phyloP scores from a whole-genome alignment of 2,888 invertebrate species.

The Euspilapteryx auroguttella region DNA sequence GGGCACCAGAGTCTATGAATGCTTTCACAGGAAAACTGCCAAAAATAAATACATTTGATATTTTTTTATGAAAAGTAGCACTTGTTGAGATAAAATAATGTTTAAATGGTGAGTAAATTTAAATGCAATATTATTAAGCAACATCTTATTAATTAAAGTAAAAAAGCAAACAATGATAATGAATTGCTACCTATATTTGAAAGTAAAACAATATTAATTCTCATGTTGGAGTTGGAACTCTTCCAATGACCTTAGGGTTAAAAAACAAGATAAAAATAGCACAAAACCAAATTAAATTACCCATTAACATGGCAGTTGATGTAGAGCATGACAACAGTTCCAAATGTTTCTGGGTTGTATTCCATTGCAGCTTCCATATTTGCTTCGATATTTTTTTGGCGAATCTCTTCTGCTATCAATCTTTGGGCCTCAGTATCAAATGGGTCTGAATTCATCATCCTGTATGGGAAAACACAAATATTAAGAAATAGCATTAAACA shows the following conservation, averaged over 20 bases:
- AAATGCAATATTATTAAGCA: too few species aligned
- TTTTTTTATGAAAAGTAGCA: too few species aligned
- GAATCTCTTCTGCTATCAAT: constrained; percentile 93
- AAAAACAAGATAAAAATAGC: too few species aligned
- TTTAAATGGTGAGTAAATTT: too few species aligned
- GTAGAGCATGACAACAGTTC: constrained; percentile 96
- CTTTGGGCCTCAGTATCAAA: constrained; percentile 95
- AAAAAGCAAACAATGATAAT: too few species aligned
- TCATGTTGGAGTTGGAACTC: too few species aligned
- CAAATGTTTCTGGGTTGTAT: constrained; percentile 97
- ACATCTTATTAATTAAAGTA: too few species aligned
- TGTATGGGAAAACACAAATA: constrained; percentile 13
- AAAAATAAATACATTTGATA: constrained; percentile 3
- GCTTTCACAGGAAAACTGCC: constrained; percentile 86
- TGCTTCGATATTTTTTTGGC: constrained; percentile 93
- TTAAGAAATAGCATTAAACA: not conserved
- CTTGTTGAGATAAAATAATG: too few species aligned
- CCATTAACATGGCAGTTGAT: constrained; percentile 98
- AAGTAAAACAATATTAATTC: too few species aligned
- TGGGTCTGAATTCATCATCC: constrained; percentile 92
- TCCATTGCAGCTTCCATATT: constrained; percentile 99
- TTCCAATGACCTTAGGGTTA: too few species aligned
- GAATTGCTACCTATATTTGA: too few species aligned
- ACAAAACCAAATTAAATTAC: too few species aligned
- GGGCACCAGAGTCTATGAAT: constrained; percentile 97